Evolutionary conservation across 2,888 invertebrate species (phyloP), one percentile per base, ranked within the genome.

Genomic region (Andrena bucephala): DNA sequence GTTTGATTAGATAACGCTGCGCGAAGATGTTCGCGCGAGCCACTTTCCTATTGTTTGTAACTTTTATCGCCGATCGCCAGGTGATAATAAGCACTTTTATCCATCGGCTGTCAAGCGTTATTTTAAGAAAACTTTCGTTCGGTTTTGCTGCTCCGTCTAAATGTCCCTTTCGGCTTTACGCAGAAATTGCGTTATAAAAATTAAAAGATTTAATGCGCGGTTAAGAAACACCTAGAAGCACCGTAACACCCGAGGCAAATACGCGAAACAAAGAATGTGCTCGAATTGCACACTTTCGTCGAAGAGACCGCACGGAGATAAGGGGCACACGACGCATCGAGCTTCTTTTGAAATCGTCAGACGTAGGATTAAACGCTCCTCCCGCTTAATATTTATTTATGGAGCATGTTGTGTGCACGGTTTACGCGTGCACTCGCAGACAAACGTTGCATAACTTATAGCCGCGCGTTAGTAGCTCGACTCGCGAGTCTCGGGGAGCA

Each of bases 371-470:
- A 29, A 72, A 3, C 33, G 33, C 33, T 16, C 10, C 24, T 2
- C 24, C 13, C 8, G 65, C 20, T 73, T 73, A 73, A 73, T 73
- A 73, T 73, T 73, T 73, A 73, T 73, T 73, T 65, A 73, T 73
- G 65, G 72, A 10, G 36, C 54, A 4, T 52, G 54, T 65, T 36
- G 16, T 27, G 20, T 10, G 52, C 33, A 27, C 10, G 62, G 50
- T 72, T 63, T 36, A 48, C 42, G 42, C 70, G 36, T 62, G 29
- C 27, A 8, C 27, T 27, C 10, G 27, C 6, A 42, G 16, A 54
- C 13, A 20, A 54, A 68, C 62, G 78, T 78, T 78, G 78, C 54
- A 54, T 77, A 78, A 70, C 69, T n/a, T 27, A 60, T 20, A 20
- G 52, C 20, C 20, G n/a, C 20, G 52, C 52, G 52, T 20, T 52